Evolutionary conservation across 2,113 vertebrate species (phyloP).

Genomic region (Furnarius figulus): DNA sequence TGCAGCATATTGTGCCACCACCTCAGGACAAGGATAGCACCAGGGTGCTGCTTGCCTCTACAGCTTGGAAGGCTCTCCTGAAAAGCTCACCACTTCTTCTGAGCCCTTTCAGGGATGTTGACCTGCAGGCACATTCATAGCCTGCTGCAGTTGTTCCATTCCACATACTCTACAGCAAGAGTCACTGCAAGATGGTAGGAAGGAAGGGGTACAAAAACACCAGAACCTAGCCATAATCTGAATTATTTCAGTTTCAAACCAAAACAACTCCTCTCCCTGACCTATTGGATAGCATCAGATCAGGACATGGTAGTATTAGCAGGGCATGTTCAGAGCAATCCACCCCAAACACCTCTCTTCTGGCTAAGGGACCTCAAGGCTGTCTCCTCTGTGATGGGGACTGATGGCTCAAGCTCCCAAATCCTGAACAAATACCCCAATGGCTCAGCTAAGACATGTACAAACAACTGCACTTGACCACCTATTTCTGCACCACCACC

Average conservation of each 20-base stretch:
- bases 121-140: not conserved
- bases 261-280: not conserved
- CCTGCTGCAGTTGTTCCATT: not conserved
- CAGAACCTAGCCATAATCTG: not conserved
- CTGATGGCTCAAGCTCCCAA: not conserved
- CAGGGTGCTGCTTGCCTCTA: accelerated
- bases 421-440: accelerated
- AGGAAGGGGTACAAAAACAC: not conserved
- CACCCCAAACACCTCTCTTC: not conserved
- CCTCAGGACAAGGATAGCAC: accelerated
- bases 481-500: not conserved
- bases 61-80: not conserved
- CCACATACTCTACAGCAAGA: not conserved
- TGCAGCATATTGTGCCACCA: accelerated
- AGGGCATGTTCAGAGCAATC: not conserved
- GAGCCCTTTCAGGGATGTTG: not conserved
- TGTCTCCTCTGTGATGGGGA: not conserved
- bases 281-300: accelerated
- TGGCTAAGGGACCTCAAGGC: not conserved
- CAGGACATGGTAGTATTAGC: not conserved
- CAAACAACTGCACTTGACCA: not conserved
- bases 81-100: not conserved
- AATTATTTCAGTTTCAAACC: not conserved
- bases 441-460: not conserved
- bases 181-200: not conserved